Conservation (phyloP, 1,140 invertebrate species). For the Drosophila micromelanica region DNA sequence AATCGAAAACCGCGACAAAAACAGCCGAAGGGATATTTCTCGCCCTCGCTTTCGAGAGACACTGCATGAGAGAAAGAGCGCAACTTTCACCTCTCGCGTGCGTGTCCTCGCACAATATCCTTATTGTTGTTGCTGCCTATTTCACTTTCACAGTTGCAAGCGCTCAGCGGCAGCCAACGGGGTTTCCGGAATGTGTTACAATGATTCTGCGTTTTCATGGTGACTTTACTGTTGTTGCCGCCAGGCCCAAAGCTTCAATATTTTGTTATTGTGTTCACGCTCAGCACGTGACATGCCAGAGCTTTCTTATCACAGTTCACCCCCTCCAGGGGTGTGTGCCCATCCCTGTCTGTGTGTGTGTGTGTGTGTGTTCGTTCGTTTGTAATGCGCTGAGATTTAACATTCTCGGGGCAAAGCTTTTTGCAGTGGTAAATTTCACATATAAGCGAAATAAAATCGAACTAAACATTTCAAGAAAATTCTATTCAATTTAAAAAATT, state of each 20-base stretch:
- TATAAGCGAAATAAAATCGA: not conserved
- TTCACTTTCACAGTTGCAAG: conserved; percentile 65
- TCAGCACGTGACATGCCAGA: conserved; percentile 62
- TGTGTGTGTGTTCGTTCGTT: conserved; percentile 17
- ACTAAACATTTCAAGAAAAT: too few species aligned
- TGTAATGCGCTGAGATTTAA: conserved; percentile 16
- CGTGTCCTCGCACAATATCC: conserved; percentile 66
- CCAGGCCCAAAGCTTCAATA: conserved; percentile 13
- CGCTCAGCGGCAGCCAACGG: not conserved
- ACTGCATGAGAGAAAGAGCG: conserved; percentile 43
- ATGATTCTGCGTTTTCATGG: conserved; percentile 81
- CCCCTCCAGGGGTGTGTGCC: conserved; percentile 6
- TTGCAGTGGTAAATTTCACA: not conserved
- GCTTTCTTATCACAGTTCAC: conserved; percentile 68
- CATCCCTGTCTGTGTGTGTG: not conserved
- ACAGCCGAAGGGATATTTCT: conserved; percentile 64
- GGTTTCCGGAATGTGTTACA: conserved; percentile 53
- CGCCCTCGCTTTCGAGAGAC: conserved; percentile 50
- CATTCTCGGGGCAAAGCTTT: conserved; percentile 19
- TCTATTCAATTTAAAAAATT: too few species aligned
- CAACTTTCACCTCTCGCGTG: conserved; percentile 59
- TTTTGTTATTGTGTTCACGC: conserved; percentile 42
- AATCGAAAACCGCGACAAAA: conserved; percentile 63
- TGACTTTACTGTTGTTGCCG: conserved; percentile 47
- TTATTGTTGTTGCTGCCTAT: conserved; percentile 59